These are phyloP conservation scores for Lapara coniferarum DNA, from an alignment of 2,888 invertebrate genomes.

Conservation along the genomic window DNA sequence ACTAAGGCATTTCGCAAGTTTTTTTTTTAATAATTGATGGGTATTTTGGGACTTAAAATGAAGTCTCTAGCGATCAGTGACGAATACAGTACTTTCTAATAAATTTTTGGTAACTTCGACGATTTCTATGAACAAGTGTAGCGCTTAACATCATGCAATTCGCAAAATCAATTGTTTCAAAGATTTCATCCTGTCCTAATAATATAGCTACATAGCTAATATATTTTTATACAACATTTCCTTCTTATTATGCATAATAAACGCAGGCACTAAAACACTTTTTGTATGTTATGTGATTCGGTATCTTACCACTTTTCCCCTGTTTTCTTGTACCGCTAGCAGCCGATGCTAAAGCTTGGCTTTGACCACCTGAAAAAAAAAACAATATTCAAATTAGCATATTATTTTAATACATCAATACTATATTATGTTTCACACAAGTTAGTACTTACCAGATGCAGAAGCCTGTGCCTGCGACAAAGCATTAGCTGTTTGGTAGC, in stretches of 20 bases:
- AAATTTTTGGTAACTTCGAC: too few relatives aligned
- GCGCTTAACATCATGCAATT: too few relatives aligned
- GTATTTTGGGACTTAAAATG: too few relatives aligned
- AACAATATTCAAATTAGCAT: not conserved
- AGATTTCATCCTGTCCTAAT: too few relatives aligned
- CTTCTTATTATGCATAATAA: too few relatives aligned
- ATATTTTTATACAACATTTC: too few relatives aligned
- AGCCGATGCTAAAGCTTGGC: slow-evolving; percentile 9
- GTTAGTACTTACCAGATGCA: slow-evolving; percentile 4
- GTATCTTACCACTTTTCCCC: slow-evolving; percentile 29
- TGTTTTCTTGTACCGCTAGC: not conserved
- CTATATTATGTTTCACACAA: not conserved
- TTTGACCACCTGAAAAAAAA: slow-evolving; percentile 20
- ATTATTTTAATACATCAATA: not conserved
- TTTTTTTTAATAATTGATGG: not conserved
- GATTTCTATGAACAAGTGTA: too few relatives aligned
- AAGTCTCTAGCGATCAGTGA: too few relatives aligned
- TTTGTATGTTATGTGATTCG: not conserved
- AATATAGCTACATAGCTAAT: too few relatives aligned
- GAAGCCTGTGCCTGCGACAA: slow-evolving; percentile 1
- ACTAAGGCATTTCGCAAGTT: not conserved
- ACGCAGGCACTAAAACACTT: too few relatives aligned
- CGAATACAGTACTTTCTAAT: too few relatives aligned
- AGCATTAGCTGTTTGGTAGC: not conserved
- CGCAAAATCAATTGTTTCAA: too few relatives aligned